Evolutionary conservation across 2,113 vertebrate species (phyloP).

Genomic region (Pteruthius melanotis): DNA sequence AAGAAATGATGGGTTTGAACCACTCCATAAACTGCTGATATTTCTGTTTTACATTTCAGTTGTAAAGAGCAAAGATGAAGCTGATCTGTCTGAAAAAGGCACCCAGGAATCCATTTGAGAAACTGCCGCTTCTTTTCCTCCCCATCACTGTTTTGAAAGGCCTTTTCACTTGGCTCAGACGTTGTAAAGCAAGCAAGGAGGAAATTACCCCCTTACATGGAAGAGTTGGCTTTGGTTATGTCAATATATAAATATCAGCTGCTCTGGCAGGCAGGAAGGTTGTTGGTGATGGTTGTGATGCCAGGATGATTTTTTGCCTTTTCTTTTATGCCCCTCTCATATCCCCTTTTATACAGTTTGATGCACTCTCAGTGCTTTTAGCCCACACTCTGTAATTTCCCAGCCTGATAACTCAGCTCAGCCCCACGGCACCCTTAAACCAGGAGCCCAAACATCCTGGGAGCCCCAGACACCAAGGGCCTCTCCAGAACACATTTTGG

Average conservation of each 20-base stretch:
- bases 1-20: background rate
- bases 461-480: too few relatives aligned
- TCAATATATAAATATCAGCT: background rate
- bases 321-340: too few relatives aligned
- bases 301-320: too few relatives aligned
- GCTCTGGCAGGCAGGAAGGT: background rate
- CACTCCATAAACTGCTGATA: background rate
- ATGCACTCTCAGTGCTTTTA: too few relatives aligned
- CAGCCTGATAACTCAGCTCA: too few relatives aligned
- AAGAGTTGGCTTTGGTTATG: background rate
- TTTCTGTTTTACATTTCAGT: background rate
- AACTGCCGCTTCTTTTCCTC: background rate
- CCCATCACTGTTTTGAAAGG: background rate
- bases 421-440: too few relatives aligned
- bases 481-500: too few relatives aligned
- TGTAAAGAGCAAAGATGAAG: background rate
- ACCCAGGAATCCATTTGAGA: background rate
- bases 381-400: too few relatives aligned
- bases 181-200: background rate
- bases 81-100: background rate
- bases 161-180: background rate
- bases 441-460: too few relatives aligned
- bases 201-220: background rate
- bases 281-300: background rate
- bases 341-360: too few relatives aligned